These are phyloP conservation scores for Otis tarda DNA, from an alignment of 2,113 vertebrate genomes.

Conservation along the genomic window DNA sequence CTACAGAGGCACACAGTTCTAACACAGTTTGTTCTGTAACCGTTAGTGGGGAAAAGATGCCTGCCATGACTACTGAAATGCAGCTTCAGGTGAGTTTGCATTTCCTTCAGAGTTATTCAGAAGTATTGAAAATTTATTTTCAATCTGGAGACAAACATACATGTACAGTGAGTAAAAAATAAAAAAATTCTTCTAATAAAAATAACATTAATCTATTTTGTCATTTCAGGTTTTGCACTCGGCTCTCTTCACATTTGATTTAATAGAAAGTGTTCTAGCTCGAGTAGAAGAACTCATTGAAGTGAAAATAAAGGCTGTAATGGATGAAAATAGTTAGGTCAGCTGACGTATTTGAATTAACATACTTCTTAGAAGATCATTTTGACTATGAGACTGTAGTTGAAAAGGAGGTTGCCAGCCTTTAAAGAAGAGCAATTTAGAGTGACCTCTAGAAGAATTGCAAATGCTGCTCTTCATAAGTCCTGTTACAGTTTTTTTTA, in stretches of 20 bases:
- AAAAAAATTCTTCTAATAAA: neutral
- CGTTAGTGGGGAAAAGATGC: conserved; percentile 76
- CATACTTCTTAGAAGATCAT: neutral
- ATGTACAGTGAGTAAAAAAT: neutral
- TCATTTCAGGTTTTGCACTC: conserved; percentile 87
- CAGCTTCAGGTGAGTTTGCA: conserved; percentile 83
- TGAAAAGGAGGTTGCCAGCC: neutral
- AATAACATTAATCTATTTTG: conserved; percentile 55
- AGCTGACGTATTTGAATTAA: conserved; percentile 52
- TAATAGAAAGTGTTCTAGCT: conserved; percentile 92
- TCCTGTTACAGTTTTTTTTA: neutral
- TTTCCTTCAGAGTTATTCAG: neutral
- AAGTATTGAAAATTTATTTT: neutral
- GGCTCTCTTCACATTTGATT: conserved; percentile 92
- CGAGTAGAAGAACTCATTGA: conserved; percentile 90
- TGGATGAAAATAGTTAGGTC: conserved; percentile 70
- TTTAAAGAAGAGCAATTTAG: neutral
- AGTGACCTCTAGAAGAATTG: neutral
- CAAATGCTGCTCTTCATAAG: neutral
- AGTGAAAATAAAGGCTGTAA: conserved; percentile 77
- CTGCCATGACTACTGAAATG: conserved; percentile 82
- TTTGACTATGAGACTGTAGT: neutral
- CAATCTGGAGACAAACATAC: neutral
- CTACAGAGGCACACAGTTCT: conserved; percentile 52
- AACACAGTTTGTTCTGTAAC: conserved; percentile 70